Evolutionary conservation across 2,888 invertebrate genomes (phyloP).

Genomic region (Troilus luridus): DNA sequence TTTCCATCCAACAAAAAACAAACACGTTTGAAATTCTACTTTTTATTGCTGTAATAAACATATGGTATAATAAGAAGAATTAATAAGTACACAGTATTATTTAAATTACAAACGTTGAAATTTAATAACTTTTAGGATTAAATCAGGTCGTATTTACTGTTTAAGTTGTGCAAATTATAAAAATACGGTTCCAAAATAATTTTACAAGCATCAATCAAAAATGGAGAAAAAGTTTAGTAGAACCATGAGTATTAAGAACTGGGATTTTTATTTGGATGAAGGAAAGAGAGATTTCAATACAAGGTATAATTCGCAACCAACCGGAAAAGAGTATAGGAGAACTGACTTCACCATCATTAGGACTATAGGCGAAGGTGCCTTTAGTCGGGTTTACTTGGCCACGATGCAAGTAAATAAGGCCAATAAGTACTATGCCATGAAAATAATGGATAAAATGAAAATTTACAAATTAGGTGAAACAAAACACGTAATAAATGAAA

Average conservation of each 20-base stretch:
- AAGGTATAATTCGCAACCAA: slow-evolving; percentile 55
- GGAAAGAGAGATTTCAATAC: slow-evolving; percentile 59
- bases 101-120: background rate
- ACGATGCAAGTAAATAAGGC: slow-evolving; percentile 71
- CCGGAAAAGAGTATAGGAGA: slow-evolving; percentile 46
- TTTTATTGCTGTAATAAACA: background rate
- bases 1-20: background rate
- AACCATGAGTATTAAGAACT: background rate
- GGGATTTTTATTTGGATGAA: slow-evolving; percentile 61
- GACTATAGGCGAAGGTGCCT: slow-evolving; percentile 74
- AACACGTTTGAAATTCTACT: background rate
- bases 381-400: slow-evolving; percentile 76
- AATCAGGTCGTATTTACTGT: background rate
- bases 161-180: background rate
- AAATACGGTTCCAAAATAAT: background rate
- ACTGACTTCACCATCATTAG: slow-evolving; percentile 61
- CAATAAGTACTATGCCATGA: slow-evolving; percentile 74
- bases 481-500: slow-evolving; percentile 80
- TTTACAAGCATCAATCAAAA: background rate
- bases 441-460: slow-evolving; percentile 76
- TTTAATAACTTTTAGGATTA: background rate
- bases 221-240: background rate
- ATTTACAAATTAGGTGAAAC: slow-evolving; percentile 77
- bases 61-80: background rate
- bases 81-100: background rate